These are phyloP conservation scores for Tiliqua scincoides DNA, from an alignment of 2,113 vertebrate genomes.

Conservation along the genomic window DNA sequence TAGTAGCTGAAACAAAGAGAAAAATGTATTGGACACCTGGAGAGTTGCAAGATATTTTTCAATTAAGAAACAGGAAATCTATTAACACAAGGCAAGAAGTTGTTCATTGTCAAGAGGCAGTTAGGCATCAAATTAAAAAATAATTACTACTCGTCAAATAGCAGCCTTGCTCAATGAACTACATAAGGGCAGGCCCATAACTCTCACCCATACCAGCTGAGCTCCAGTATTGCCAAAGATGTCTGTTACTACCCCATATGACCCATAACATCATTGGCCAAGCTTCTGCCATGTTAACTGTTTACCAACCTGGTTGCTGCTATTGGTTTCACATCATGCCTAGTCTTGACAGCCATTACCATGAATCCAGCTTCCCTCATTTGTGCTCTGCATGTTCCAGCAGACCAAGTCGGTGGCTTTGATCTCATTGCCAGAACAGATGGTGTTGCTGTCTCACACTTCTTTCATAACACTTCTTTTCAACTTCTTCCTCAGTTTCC, in stretches of 20 bases:
- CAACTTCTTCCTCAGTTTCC: not conserved
- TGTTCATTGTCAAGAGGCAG: not conserved
- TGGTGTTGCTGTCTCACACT: not conserved
- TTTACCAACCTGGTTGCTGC: not conserved
- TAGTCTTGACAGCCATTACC: not conserved
- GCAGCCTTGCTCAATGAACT: not conserved
- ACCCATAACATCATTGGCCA: not conserved
- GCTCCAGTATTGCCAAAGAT: not conserved
- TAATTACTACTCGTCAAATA: not conserved
- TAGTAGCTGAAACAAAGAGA: constrained; percentile 61
- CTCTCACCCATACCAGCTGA: not conserved
- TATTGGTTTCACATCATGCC: not conserved
- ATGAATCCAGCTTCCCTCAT: not conserved
- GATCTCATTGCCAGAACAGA: not conserved
- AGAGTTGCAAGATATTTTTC: not conserved
- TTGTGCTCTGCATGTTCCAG: not conserved
- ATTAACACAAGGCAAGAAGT: not conserved
- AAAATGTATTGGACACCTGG: not conserved
- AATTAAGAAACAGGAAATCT: not conserved
- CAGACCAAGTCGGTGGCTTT: not conserved
- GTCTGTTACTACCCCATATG: not conserved
- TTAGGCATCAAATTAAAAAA: not conserved
- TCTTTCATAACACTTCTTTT: not conserved
- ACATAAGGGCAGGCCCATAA: not conserved
- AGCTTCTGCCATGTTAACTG: not conserved